Evolutionary conservation across 2,888 invertebrate species (phyloP).

Genomic region (Blastobasis lacticolella): DNA sequence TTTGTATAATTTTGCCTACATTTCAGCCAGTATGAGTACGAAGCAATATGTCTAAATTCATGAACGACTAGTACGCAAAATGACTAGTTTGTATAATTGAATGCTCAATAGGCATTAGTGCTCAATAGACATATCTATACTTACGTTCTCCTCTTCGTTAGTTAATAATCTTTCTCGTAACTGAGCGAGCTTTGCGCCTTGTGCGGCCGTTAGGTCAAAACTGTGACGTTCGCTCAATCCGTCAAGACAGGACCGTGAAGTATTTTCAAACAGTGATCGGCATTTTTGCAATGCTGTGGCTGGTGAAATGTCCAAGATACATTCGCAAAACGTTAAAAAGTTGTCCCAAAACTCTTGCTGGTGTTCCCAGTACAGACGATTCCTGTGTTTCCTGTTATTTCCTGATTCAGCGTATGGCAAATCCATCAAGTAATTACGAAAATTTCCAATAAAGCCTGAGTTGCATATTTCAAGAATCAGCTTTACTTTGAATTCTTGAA

Average conservation of each 20-base stretch:
- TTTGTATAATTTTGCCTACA: too few species aligned
- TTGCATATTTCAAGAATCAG: constrained; percentile 46
- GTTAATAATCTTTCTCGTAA: constrained; percentile 28
- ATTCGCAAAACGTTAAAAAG: constrained; percentile 41
- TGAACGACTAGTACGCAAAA: too few species aligned
- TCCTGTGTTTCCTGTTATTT: constrained; percentile 15
- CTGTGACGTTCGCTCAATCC: constrained; percentile 30
- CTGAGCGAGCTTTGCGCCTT: constrained; percentile 24
- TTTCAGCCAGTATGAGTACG: too few species aligned
- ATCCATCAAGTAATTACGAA: constrained; percentile 45
- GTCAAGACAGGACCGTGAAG: constrained; percentile 37
- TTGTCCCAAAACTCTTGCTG: constrained; percentile 49
- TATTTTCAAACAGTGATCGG: constrained; percentile 40
- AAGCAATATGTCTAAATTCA: too few species aligned
- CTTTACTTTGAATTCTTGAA: constrained; percentile 41
- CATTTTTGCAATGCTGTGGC: constrained; percentile 42
- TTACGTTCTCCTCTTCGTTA: constrained; percentile 33
- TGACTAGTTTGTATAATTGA: too few species aligned
- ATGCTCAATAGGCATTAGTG: too few species aligned
- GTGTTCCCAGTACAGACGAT: constrained; percentile 45
- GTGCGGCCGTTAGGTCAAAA: constrained; percentile 31
- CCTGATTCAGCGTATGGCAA: constrained; percentile 31
- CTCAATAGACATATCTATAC: too few species aligned
- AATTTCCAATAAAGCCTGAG: constrained; percentile 37
- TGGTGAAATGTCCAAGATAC: constrained; percentile 45